These are phyloP conservation scores for Oscheius sp. DNA, from an alignment of 1,140 invertebrate genomes.

Conservation along the genomic window DNA sequence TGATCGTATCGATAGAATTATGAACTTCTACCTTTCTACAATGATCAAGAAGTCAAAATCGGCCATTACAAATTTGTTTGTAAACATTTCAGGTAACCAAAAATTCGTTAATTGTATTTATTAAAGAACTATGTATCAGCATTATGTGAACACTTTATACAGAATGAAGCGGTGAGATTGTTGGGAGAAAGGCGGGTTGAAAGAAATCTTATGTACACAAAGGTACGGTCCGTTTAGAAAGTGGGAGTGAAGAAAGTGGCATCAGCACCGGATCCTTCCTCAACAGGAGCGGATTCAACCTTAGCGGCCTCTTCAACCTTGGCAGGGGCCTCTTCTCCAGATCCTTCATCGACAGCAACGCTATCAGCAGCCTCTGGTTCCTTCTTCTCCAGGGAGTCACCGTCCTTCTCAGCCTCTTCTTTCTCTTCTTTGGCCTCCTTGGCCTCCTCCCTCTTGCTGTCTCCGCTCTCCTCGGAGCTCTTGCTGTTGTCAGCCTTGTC, in stretches of 20 bases:
- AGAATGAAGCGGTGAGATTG: neutral
- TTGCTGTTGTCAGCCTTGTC: conserved; percentile 7
- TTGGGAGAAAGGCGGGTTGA: neutral
- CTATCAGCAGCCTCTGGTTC: neutral
- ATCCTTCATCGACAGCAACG: neutral
- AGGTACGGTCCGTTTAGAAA: neutral
- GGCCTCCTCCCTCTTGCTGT: neutral
- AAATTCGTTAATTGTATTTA: no score
- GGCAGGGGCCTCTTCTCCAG: neutral
- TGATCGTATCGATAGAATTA: no score
- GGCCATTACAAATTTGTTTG: no score
- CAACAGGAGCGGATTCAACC: neutral
- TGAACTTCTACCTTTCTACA: no score
- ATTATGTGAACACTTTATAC: no score
- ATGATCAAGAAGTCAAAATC: no score
- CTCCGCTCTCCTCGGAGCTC: neutral
- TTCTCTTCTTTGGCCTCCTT: neutral
- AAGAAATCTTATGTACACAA: neutral
- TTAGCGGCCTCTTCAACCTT: neutral
- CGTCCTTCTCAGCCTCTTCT: neutral
- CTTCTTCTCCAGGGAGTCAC: neutral
- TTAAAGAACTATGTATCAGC: no score
- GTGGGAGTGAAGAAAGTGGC: neutral
- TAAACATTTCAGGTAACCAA: no score
- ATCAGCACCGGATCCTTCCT: conserved; percentile 1